phyloP scores from a whole-genome alignment of 1,140 invertebrate genomes.

The Chlorops oryzae region DNA sequence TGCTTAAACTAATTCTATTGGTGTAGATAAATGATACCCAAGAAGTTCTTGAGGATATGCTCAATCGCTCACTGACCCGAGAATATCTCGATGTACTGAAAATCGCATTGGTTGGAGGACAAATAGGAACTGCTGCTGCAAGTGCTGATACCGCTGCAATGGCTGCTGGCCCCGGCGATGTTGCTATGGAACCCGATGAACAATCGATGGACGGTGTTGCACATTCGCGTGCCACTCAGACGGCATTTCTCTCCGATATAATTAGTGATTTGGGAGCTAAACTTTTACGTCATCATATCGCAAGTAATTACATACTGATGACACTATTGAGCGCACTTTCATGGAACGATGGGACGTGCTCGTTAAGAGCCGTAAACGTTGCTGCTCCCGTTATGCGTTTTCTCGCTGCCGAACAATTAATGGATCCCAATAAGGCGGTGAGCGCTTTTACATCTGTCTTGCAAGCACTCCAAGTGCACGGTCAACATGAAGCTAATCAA shows the following conservation, averaged over 20 bases:
- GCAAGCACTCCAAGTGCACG: slow-evolving; percentile 70
- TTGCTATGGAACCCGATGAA: slow-evolving; percentile 64
- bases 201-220: slow-evolving; percentile 56
- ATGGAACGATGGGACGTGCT: slow-evolving; percentile 78
- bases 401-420: slow-evolving; percentile 54
- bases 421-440: slow-evolving; percentile 59
- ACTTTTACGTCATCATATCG: slow-evolving; percentile 58
- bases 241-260: slow-evolving; percentile 55
- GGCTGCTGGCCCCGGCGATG: slow-evolving; percentile 44
- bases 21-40: slow-evolving; percentile 68
- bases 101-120: slow-evolving; percentile 54
- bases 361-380: slow-evolving; percentile 67
- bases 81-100: slow-evolving; percentile 82
- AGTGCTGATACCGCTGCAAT: slow-evolving; percentile 33
- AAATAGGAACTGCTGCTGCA: slow-evolving; percentile 34
- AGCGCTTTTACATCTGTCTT: slow-evolving; percentile 67
- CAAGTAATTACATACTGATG: slow-evolving; percentile 58
- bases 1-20: no score
- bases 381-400: slow-evolving; percentile 61
- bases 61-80: slow-evolving; percentile 76
- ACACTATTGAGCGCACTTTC: slow-evolving; percentile 66
- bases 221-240: slow-evolving; percentile 51
- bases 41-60: slow-evolving; percentile 82
- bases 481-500: slow-evolving; percentile 74
- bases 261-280: slow-evolving; percentile 68